phyloP scores from a whole-genome alignment of 2,888 invertebrate species.

The Stomorhina lunata region DNA sequence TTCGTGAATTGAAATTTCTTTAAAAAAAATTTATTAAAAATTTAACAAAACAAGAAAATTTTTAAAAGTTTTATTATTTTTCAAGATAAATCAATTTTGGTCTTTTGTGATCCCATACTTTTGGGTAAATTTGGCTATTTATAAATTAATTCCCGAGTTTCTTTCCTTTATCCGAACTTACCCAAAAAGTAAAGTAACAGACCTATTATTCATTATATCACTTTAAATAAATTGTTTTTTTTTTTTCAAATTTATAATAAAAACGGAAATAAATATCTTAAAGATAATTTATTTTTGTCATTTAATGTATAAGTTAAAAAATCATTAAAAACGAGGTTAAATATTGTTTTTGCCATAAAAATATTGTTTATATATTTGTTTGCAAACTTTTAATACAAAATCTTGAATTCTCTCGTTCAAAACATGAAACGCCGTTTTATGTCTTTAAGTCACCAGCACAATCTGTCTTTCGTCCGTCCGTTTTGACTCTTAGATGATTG shows the following conservation, averaged over 20 bases:
- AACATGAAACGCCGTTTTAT: constrained; percentile 37
- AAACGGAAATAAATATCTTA: constrained; percentile 54
- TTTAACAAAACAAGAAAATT: too few species aligned
- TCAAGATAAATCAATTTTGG: too few species aligned
- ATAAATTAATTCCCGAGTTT: too few species aligned
- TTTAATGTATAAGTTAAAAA: constrained; percentile 1
- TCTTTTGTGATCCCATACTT: too few species aligned
- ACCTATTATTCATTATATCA: too few species aligned
- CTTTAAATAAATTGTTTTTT: constrained; percentile 25
- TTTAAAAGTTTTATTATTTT: too few species aligned
- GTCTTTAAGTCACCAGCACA: background rate
- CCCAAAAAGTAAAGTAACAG: too few species aligned
- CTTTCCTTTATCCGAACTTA: too few species aligned
- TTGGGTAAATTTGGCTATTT: too few species aligned
- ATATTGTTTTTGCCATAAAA: constrained; percentile 5
- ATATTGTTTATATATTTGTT: background rate
- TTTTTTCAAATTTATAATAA: constrained; percentile 15
- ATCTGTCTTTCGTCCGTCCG: too few species aligned
- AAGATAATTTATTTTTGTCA: constrained; percentile 57
- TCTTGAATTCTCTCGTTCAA: background rate
- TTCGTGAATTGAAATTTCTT: too few species aligned
- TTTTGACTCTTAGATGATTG: background rate
- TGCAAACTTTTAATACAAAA: background rate
- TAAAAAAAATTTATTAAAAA: too few species aligned
- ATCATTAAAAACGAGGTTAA: constrained; percentile 44